phyloP scores from a whole-genome alignment of 1,140 invertebrate species.

The Hyles vespertilio region DNA sequence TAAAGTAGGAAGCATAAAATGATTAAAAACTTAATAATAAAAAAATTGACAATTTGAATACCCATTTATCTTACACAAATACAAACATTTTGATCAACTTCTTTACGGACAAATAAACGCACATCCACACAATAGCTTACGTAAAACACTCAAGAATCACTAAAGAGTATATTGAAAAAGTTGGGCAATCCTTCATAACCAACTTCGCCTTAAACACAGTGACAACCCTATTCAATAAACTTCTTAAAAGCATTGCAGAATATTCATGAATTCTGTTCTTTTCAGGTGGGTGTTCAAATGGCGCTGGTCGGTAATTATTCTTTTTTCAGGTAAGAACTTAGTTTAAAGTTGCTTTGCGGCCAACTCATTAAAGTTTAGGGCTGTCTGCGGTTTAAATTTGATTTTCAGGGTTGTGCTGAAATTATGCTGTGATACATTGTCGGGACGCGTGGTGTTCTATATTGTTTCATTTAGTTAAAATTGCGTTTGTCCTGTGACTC shows the following conservation, averaged over 20 bases:
- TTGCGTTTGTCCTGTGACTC: too few species aligned
- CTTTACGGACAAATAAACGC: too few species aligned
- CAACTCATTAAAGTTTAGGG: conserved; percentile 15
- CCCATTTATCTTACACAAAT: too few species aligned
- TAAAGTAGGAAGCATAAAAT: too few species aligned
- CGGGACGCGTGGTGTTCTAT: too few species aligned
- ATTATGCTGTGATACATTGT: too few species aligned
- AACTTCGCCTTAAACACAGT: conserved; percentile 25
- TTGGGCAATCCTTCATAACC: background rate
- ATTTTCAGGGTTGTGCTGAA: background rate
- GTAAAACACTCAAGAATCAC: too few species aligned
- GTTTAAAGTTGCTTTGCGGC: conserved; percentile 19
- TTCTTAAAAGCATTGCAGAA: conserved; percentile 63
- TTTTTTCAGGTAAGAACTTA: conserved; percentile 33
- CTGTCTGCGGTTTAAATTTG: conserved; percentile 1
- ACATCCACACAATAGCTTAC: too few species aligned
- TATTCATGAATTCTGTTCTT: conserved; percentile 70
- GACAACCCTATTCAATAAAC: conserved; percentile 60
- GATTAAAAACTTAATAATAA: too few species aligned
- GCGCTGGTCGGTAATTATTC: conserved; percentile 20
- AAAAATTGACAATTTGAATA: too few species aligned
- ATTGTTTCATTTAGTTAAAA: too few species aligned
- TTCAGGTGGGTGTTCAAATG: conserved; percentile 64
- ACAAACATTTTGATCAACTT: too few species aligned
- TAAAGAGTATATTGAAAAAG: background rate